Evolutionary conservation across 2,113 vertebrate genomes (phyloP).

Genomic region (Aegithalos caudatus): DNA sequence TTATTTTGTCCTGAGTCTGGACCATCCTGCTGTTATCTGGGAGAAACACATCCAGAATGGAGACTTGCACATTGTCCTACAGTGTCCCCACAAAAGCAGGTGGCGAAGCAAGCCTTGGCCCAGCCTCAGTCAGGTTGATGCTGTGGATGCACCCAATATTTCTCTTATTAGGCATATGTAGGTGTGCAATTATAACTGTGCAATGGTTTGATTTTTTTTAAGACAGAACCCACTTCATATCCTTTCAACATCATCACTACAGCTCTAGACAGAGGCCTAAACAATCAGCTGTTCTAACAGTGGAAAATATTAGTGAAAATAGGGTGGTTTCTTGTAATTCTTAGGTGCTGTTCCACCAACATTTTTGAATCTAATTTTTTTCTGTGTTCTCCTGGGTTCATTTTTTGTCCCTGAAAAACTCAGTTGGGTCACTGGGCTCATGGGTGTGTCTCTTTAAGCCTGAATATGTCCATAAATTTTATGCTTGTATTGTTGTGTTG

Average conservation of each 20-base stretch:
- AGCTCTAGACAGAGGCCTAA: neutral
- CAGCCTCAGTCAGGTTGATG: neutral
- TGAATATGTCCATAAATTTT: neutral
- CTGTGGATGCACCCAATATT: neutral
- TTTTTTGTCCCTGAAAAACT: neutral
- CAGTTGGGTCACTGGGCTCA: neutral
- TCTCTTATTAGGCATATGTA: neutral
- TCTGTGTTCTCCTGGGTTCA: neutral
- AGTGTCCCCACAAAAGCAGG: neutral
- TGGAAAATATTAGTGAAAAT: neutral
- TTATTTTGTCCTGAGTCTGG: neutral
- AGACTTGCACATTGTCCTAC: neutral
- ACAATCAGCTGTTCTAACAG: neutral
- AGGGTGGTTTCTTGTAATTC: neutral
- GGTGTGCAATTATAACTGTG: neutral
- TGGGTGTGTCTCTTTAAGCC: neutral
- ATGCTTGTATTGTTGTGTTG: neutral
- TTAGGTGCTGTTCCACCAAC: neutral
- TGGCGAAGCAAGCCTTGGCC: neutral
- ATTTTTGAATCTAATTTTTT: neutral
- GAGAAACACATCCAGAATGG: neutral
- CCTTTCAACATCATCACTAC: neutral
- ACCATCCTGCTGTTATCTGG: neutral
- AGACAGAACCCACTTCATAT: neutral
- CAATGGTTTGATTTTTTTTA: neutral